These are phyloP conservation scores for rat (Rattus norvegicus) DNA, from an alignment of 2,113 vertebrate species.

Conservation along the genomic window GRCr8 NC_086020.1:106499001-106499500, in stretches of 20 bases:
- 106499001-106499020: background rate
- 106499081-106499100: background rate
- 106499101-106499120: background rate
- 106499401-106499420: background rate
- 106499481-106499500: background rate
- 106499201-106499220: background rate
- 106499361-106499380: background rate
- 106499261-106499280: background rate
- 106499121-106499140: background rate
- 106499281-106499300: background rate
- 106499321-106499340: background rate
- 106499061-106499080: background rate
- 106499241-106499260: background rate
- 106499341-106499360: background rate
- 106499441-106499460: background rate
- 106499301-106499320: background rate
- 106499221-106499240: background rate
- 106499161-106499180: background rate
- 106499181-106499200: background rate
- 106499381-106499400: background rate
- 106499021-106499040: background rate
- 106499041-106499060: background rate
- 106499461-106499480: background rate
- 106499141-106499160: background rate
- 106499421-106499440: background rate